These are phyloP conservation scores for Cantharis flavilabris DNA, from an alignment of 2,888 invertebrate species.

Conservation along the genomic window DNA sequence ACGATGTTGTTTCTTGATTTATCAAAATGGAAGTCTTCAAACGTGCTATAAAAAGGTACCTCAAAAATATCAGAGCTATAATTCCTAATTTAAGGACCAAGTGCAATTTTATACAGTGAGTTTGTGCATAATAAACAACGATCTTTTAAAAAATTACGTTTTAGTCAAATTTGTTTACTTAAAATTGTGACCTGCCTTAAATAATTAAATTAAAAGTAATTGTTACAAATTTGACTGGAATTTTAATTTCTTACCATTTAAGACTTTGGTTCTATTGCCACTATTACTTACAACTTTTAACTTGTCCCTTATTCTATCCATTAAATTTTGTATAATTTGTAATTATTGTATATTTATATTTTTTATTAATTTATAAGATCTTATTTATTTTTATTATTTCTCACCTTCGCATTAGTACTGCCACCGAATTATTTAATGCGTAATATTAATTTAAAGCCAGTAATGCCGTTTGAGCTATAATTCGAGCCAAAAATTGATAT, in stretches of 20 bases:
- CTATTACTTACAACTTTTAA: not conserved
- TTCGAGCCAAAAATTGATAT: not conserved
- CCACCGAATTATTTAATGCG: conserved; percentile 2
- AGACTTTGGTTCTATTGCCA: conserved; percentile 7
- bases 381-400: conserved; percentile 1
- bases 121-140: conserved; percentile 45
- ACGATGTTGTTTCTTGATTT: conserved; percentile 2
- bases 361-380: conserved; percentile 1
- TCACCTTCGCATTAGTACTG: not conserved
- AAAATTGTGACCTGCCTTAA: not conserved
- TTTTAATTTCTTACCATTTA: conserved; percentile 1
- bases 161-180: not conserved
- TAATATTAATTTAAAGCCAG: not conserved
- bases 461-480: not conserved
- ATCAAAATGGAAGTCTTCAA: conserved; percentile 25
- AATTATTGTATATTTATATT: conserved; percentile 5
- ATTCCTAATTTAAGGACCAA: conserved; percentile 49
- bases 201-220: not conserved
- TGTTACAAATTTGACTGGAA: not conserved
- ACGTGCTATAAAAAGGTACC: conserved; percentile 57
- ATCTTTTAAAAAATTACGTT: conserved; percentile 18
- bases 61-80: conserved; percentile 46
- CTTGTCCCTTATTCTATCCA: not conserved
- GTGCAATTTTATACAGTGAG: conserved; percentile 52
- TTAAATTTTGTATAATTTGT: conserved; percentile 17